Evolutionary conservation across 2,113 vertebrate genomes (phyloP).

Genomic region (Alligator mississippiensis): DNA sequence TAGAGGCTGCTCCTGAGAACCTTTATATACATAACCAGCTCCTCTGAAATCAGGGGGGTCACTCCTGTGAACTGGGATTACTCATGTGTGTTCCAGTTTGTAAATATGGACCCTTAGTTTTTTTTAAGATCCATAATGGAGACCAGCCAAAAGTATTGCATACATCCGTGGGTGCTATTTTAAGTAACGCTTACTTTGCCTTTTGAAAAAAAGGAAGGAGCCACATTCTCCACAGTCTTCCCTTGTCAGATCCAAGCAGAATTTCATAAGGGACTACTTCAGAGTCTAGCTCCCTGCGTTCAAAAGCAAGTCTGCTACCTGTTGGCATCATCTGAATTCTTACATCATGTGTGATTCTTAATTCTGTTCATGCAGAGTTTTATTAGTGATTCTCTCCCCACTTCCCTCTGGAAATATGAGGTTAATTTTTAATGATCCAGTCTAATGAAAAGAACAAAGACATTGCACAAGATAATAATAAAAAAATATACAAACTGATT

Average conservation of each 20-base stretch:
- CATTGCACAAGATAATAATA: neutral
- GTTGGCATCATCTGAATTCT: neutral
- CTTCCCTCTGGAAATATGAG: neutral
- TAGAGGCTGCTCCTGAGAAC: no score
- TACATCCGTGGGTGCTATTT: neutral
- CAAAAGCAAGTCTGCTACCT: neutral
- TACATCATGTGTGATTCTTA: neutral
- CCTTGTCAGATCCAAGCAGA: neutral
- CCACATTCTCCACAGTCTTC: neutral
- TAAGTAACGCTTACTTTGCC: conserved; percentile 40
- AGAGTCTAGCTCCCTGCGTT: neutral
- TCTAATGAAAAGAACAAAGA: neutral
- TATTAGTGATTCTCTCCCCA: neutral
- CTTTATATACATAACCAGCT: no score
- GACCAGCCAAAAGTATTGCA: neutral
- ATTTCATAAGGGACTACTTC: neutral
- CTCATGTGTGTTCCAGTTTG: neutral
- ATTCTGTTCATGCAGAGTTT: neutral
- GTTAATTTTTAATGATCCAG: neutral
- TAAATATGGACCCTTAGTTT: neutral
- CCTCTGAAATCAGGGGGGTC: neutral
- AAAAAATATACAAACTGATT: neutral
- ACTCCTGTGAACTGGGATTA: neutral
- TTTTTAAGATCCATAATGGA: neutral
- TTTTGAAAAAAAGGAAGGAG: conserved; percentile 16